Evolutionary conservation across 2,797 vertebrate species (phyloP).

Genomic region (Rhabdomys pumilio): DNA sequence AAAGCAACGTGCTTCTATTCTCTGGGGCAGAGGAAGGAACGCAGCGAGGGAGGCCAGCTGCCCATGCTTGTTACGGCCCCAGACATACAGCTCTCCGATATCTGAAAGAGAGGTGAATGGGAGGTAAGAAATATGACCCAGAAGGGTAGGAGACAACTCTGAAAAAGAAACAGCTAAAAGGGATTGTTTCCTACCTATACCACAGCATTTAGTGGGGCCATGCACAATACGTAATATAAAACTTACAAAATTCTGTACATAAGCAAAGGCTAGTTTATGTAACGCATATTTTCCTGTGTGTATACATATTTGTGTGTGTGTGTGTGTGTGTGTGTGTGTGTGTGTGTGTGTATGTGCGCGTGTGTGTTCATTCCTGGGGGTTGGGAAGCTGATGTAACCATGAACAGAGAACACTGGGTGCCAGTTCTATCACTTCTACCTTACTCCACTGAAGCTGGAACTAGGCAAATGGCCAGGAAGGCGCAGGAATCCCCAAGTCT

Average conservation of each 20-base stretch:
- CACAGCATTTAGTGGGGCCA: neutral
- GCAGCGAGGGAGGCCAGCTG: conserved; percentile 91
- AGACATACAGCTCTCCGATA: conserved; percentile 93
- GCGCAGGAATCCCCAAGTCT: neutral
- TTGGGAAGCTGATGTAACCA: neutral
- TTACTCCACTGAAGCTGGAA: neutral
- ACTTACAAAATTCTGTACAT: neutral
- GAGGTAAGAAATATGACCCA: neutral
- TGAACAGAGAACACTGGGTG: neutral
- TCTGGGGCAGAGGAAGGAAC: conserved; percentile 91
- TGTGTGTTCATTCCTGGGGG: neutral
- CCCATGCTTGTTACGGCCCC: conserved; percentile 96
- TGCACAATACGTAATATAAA: neutral
- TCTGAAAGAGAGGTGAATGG: conserved; percentile 85
- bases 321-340: too few species aligned
- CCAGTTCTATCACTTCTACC: neutral
- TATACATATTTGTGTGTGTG: neutral
- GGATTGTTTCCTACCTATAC: conserved; percentile 5
- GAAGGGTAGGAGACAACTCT: neutral
- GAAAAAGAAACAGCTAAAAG: neutral
- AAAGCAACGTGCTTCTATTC: conserved; percentile 89
- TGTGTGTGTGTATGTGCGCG: accelerated
- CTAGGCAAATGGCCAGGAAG: neutral
- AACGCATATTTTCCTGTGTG: conserved; percentile 13
- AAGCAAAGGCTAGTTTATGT: conserved; percentile 20